Base-by-base conservation (phyloP, 1,140 invertebrate species). In the Drosophila bipectinata region DNA sequence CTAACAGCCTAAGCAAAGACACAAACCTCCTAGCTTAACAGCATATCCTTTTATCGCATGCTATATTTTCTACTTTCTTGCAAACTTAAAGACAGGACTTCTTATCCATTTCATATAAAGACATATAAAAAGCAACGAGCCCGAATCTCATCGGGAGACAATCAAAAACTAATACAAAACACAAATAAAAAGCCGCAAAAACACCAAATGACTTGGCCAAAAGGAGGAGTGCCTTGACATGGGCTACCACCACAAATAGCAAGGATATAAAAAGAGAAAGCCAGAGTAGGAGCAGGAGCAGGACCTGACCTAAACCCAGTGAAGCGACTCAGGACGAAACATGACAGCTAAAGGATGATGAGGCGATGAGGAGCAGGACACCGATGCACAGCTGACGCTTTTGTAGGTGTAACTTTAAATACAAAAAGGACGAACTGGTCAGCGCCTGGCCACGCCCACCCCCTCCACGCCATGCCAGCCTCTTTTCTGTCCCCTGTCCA, bases 321-420 rank as follows among this genome's bases (percentile, higher is more conserved):
- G 45, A 51, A 57, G 24, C 60, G 72, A 28, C 48, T 73, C 28
- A 8, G 53, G 54, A 75, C 30, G 53, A 74, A 73, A 79, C 57
- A 69, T 56, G 71, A 69, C 76, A 55, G 41, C 3, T 44, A 49
- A 53, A 60, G 37, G 41, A 48, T 41, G 57, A 54, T 26, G 24
- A 53, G 45, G 34, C 15, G 44, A 48, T 34, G 55, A 28, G 63
- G 56, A 37, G n/a, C 32, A 56, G 57, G 28, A 26, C 21, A 24
- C 28, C 51, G 52, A 62, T 49, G 68, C 73, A 73, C 79, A 78
- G 54, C 73, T 67, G 68, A 47, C 79, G 63, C 72, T 77, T 64
- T 74, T 74, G 74, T 69, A 82, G 79, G 79, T 82, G 79, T 82
- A 75, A 79, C 79, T 82, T 78, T 55, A 74, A 83, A 83, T 75